Evolutionary conservation across 2,113 vertebrate genomes (phyloP).

Genomic region (Craseonycteris thonglongyai): DNA sequence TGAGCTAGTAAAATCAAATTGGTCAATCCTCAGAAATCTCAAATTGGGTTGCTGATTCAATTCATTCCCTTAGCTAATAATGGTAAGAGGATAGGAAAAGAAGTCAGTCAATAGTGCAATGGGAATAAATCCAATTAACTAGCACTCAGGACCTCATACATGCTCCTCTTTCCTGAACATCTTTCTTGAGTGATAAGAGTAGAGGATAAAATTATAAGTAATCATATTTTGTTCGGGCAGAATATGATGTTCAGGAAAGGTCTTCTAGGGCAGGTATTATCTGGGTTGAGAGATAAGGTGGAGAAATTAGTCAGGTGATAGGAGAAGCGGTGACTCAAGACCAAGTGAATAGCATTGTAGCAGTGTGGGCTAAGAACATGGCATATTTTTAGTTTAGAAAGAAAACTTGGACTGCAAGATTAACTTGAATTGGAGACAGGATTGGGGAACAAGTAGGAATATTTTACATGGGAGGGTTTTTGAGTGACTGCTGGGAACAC

Average conservation of each 20-base stretch:
- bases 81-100: not conserved
- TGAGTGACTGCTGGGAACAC: not conserved
- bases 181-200: not conserved
- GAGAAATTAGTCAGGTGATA: not conserved
- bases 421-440: not conserved
- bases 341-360: not conserved
- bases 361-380: not conserved
- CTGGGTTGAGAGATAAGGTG: not conserved
- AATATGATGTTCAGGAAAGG: not conserved
- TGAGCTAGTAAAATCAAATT: not conserved
- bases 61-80: not conserved
- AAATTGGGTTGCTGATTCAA: not conserved
- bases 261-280: not conserved
- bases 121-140: not conserved
- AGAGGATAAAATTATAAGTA: not conserved
- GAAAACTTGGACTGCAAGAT: not conserved
- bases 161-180: not conserved
- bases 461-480: too few relatives aligned
- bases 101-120: rapidly evolving
- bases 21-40: not conserved
- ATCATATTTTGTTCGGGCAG: not conserved
- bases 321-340: not conserved
- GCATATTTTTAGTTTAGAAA: not conserved
- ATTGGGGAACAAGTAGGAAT: not conserved
- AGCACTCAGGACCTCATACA: not conserved